phyloP scores from a whole-genome alignment of 1,140 invertebrate species.

The Polypedilum vanderplanki region DNA sequence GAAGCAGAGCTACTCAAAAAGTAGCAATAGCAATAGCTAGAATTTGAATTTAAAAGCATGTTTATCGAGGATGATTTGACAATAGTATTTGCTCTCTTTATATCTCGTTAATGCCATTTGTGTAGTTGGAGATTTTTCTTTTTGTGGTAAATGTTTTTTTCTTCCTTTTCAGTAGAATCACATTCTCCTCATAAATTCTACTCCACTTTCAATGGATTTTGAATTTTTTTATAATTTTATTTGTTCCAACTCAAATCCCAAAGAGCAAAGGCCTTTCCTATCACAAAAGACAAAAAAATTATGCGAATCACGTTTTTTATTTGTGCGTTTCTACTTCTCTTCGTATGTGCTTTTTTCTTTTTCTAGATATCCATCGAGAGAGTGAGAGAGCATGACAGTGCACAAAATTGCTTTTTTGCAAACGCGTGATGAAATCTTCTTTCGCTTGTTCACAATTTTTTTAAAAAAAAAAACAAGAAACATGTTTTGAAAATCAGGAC shows the following conservation, averaged over 20 bases:
- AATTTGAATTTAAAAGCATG: conserved; percentile 11
- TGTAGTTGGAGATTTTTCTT: background rate
- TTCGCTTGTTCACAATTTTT: too few species aligned
- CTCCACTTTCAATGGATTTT: background rate
- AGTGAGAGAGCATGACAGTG: background rate
- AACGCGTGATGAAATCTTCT: background rate
- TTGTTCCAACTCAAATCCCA: conserved; percentile 4
- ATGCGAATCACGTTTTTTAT: conserved; percentile 28
- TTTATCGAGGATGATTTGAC: conserved; percentile 21
- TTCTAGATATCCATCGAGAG: background rate
- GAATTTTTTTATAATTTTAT: conserved; percentile 15
- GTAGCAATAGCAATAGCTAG: background rate
- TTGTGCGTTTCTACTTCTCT: background rate
- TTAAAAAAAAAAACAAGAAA: too few species aligned
- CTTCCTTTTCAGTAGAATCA: background rate
- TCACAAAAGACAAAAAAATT: conserved; percentile 18
- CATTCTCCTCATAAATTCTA: background rate
- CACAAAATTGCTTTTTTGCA: background rate
- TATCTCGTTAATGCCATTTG: background rate
- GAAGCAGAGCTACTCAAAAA: background rate
- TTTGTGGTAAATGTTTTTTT: background rate
- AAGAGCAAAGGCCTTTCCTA: background rate
- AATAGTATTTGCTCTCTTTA: conserved; percentile 3
- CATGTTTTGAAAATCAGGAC: too few species aligned
- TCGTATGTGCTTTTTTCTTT: background rate